Percentiles rank a stretch among this genome's conserved stretches.
phyloP scores from a whole-genome alignment of 2,113 vertebrate species.

The Gallinago paraguaiae region DNA sequence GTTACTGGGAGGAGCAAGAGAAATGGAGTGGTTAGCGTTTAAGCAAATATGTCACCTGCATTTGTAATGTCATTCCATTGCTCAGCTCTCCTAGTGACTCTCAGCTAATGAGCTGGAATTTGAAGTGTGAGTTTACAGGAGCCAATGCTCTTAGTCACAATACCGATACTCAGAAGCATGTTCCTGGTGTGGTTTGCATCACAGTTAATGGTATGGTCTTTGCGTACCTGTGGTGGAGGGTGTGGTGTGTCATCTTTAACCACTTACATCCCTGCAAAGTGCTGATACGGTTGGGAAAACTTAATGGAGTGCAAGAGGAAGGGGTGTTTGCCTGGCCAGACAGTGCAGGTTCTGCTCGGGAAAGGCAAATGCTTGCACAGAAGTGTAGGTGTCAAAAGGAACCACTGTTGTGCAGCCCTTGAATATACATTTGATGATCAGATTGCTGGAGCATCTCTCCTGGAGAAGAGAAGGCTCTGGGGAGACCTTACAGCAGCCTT shows the following conservation, averaged over 20 bases:
- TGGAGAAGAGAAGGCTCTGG: too few species aligned
- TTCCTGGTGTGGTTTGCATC: background rate
- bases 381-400: background rate
- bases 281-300: background rate
- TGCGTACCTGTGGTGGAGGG: background rate
- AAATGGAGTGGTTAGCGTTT: background rate
- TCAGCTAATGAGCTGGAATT: background rate
- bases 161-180: background rate
- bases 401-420: background rate
- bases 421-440: background rate
- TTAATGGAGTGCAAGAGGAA: background rate
- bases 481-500: too few species aligned
- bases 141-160: conserved; percentile 4
- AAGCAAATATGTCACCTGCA: background rate
- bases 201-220: background rate
- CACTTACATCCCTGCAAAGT: background rate
- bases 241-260: background rate
- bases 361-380: background rate
- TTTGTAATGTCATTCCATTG: background rate
- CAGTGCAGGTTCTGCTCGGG: background rate
- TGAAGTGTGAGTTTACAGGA: background rate
- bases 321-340: background rate
- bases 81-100: background rate
- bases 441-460: too few species aligned
- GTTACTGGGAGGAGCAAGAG: background rate